Conservation (phyloP, 2,888 invertebrate genomes). For the Arge pagana region DNA sequence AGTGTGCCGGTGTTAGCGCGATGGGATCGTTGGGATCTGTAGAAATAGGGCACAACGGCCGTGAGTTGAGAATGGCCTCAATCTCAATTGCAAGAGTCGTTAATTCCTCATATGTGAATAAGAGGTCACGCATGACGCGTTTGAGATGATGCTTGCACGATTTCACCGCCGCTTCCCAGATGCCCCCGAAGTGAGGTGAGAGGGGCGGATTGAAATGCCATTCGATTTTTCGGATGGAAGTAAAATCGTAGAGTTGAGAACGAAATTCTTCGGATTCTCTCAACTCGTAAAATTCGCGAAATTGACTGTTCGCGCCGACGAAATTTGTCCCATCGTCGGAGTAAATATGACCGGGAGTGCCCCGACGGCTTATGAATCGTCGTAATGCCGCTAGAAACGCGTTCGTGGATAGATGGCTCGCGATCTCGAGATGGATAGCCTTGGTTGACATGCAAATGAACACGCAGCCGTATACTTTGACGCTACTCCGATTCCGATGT, state of each 20-base stretch:
- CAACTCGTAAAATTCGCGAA: conserved; percentile 20
- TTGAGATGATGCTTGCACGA: conserved; percentile 28
- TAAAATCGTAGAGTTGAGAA: conserved; percentile 9
- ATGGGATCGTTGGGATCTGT: conserved; percentile 28
- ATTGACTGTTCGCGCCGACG: conserved; percentile 29
- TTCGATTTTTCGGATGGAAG: conserved; percentile 3
- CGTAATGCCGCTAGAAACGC: conserved; percentile 29
- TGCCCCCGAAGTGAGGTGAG: conserved; percentile 27
- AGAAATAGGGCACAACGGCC: conserved; percentile 22
- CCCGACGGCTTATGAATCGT: conserved; percentile 26
- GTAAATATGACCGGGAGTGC: conserved; percentile 20
- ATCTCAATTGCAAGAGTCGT: conserved; percentile 24
- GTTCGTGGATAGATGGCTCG: conserved; percentile 24
- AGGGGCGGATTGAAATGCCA: conserved; percentile 26
- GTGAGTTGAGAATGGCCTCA: conserved; percentile 25
- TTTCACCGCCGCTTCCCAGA: conserved; percentile 30
- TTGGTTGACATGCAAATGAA: conserved; percentile 27
- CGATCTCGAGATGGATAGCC: conserved; percentile 24
- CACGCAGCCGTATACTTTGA: conserved; percentile 14
- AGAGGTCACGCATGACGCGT: conserved; percentile 13
- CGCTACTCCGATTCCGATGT: background rate
- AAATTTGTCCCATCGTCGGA: conserved; percentile 33
- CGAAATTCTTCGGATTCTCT: conserved; percentile 16
- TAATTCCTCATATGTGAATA: conserved; percentile 23
- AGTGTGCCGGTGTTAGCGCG: conserved; percentile 23